Conservation (phyloP, 2,113 vertebrate genomes). For the Bujurquina vittata region DNA sequence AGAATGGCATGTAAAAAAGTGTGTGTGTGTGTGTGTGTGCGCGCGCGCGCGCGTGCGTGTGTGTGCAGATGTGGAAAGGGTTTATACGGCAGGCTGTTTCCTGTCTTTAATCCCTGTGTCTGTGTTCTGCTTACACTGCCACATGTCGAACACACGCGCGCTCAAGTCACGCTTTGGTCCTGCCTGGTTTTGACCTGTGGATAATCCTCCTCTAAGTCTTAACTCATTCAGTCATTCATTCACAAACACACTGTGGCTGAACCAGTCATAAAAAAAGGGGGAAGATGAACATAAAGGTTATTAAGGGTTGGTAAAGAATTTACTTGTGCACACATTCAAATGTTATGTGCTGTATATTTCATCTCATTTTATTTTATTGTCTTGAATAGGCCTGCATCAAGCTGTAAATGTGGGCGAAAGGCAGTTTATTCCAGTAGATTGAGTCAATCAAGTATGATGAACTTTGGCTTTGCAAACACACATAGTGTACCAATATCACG, state of each 20-base stretch:
- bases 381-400: background rate
- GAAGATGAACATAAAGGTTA: background rate
- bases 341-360: background rate
- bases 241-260: conserved; percentile 14
- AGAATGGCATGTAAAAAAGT: background rate
- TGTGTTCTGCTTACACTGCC: conserved; percentile 46
- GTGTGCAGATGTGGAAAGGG: conserved; percentile 27
- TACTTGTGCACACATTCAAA: background rate
- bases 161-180: conserved; percentile 17
- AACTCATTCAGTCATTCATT: conserved; percentile 28
- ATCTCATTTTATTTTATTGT: background rate
- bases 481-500: background rate
- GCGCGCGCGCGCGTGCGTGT: background rate
- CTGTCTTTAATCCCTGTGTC: conserved; percentile 60
- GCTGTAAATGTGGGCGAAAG: background rate
- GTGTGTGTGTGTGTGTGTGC: background rate
- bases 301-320: background rate
- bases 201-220: conserved; percentile 43
- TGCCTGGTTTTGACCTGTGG: conserved; percentile 32
- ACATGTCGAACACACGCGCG: conserved; percentile 26
- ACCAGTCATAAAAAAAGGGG: background rate
- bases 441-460: background rate
- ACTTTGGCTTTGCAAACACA: background rate
- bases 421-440: background rate
- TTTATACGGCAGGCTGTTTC: conserved; percentile 45